Evolutionary conservation across 2,888 invertebrate species (phyloP).

Genomic region (Darwinula stevensoni): DNA sequence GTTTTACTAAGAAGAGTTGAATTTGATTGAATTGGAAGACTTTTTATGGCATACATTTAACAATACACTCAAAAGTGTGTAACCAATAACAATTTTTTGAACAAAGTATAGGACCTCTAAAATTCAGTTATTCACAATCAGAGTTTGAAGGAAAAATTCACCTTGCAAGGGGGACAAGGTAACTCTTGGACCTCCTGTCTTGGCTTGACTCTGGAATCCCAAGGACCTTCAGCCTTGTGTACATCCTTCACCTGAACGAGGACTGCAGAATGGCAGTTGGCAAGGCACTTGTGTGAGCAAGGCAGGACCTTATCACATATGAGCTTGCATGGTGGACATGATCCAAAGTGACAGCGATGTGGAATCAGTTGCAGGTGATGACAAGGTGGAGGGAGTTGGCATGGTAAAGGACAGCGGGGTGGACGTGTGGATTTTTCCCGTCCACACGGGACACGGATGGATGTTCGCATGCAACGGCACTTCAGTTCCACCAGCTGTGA

Average conservation of each 20-base stretch:
- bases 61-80: too few species aligned
- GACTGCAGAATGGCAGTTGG: too few species aligned
- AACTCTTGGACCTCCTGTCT: not conserved
- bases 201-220: not conserved
- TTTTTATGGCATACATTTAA: too few species aligned
- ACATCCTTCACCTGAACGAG: constrained; percentile 11
- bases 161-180: constrained; percentile 1
- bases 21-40: too few species aligned
- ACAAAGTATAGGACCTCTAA: too few species aligned
- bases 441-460: constrained; percentile 55
- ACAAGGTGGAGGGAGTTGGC: constrained; percentile 45
- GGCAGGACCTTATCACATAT: constrained; percentile 33
- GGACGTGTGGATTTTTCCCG: constrained; percentile 39
- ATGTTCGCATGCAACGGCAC: constrained; percentile 52
- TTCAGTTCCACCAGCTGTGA: constrained; percentile 29
- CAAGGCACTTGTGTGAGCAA: too few species aligned
- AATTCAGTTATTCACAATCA: constrained; percentile 4
- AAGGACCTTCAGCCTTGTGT: not conserved
- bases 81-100: too few species aligned
- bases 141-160: not conserved
- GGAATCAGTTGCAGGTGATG: constrained; percentile 40
- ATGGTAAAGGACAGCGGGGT: constrained; percentile 40
- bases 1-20: too few species aligned
- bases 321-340: constrained; percentile 51
- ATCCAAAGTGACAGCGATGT: constrained; percentile 51